phyloP scores from a whole-genome alignment of 2,888 invertebrate species.

The Sarcophaga carnaria region DNA sequence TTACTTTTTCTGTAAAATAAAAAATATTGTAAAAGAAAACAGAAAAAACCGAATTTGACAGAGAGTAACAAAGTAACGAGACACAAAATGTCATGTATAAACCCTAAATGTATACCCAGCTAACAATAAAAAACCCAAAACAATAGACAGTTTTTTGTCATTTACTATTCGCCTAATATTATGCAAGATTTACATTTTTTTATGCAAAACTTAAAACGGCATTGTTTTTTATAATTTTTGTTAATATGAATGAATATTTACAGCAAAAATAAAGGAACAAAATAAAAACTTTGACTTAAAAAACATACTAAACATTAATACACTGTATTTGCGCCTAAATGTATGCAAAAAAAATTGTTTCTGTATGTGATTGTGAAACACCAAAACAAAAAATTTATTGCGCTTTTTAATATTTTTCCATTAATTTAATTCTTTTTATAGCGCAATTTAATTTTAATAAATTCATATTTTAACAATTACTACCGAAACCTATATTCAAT shows the following conservation, averaged over 20 bases:
- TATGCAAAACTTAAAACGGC: background rate
- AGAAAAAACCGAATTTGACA: background rate
- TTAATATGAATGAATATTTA: background rate
- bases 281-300: too few species aligned
- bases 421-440: too few species aligned
- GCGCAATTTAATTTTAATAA: too few species aligned
- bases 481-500: too few species aligned
- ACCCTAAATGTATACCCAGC: background rate
- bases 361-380: too few species aligned
- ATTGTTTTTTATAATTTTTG: background rate
- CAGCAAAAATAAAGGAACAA: background rate
- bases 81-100: background rate
- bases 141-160: background rate
- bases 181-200: background rate
- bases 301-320: background rate
- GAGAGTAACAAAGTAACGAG: background rate
- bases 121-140: background rate
- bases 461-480: too few species aligned
- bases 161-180: background rate
- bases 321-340: background rate
- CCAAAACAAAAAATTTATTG: too few species aligned
- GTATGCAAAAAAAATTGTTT: background rate
- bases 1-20: background rate
- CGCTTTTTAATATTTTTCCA: too few species aligned
- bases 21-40: background rate